phyloP scores from a whole-genome alignment of 2,888 invertebrate genomes.

The Parapristionchus giblindavisi region DNA sequence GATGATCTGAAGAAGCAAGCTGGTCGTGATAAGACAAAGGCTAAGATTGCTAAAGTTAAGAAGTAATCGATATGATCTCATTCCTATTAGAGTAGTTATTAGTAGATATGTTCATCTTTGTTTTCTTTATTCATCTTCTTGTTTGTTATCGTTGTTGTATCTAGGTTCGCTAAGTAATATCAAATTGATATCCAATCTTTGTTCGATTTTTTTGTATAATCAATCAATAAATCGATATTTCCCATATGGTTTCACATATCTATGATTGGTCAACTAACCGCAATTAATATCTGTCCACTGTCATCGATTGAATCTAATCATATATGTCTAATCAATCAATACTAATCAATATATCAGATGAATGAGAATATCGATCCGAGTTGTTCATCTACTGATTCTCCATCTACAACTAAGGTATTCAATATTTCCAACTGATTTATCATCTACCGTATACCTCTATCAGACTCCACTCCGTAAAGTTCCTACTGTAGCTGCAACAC shows the following conservation, averaged over 20 bases:
- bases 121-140: no score
- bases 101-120: no score
- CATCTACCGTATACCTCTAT: neutral
- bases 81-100: neutral
- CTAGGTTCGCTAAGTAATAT: no score
- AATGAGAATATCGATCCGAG: neutral
- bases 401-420: neutral
- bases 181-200: neutral
- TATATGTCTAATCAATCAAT: neutral
- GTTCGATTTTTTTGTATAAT: neutral
- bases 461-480: slow-evolving; percentile 33
- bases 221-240: no score
- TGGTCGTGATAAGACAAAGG: slow-evolving; percentile 64
- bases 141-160: no score
- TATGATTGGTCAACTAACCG: slow-evolving; percentile 19
- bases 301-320: neutral
- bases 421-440: neutral
- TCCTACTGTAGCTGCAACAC: slow-evolving; percentile 48
- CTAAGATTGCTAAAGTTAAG: slow-evolving; percentile 68
- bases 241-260: no score
- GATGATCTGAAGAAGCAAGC: slow-evolving; percentile 59
- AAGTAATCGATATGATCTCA: slow-evolving; percentile 52
- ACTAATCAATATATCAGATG: neutral
- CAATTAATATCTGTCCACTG: slow-evolving; percentile 15
- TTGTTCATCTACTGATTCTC: neutral